These are phyloP conservation scores for Falco naumanni DNA, from an alignment of 2,797 vertebrate species.

Conservation along the genomic window DNA sequence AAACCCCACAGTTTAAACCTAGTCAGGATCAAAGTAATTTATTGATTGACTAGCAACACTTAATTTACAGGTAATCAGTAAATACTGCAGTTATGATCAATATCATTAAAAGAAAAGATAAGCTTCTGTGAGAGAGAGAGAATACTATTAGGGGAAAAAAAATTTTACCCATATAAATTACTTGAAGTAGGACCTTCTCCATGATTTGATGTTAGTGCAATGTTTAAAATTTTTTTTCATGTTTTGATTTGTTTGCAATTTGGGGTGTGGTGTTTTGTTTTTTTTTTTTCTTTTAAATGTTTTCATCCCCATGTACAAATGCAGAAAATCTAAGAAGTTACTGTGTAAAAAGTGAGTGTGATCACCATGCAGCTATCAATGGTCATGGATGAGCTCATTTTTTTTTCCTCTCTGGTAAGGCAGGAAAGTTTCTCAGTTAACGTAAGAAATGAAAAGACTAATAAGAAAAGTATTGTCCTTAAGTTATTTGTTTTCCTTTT, in stretches of 20 bases:
- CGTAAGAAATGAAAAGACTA: background rate
- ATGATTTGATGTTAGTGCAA: background rate
- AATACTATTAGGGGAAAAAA: background rate
- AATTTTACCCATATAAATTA: background rate
- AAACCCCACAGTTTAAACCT: background rate
- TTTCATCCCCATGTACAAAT: background rate
- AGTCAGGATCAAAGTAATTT: background rate
- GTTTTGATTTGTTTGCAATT: background rate
- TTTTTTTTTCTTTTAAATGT: background rate
- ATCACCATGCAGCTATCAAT: background rate
- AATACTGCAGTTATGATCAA: background rate
- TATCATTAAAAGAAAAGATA: background rate
- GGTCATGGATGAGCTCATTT: accelerated
- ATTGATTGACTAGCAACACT: background rate
- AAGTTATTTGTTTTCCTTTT: background rate
- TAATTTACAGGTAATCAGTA: background rate
- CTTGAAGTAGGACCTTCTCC: background rate
- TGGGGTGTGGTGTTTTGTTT: background rate
- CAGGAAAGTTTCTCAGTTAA: background rate
- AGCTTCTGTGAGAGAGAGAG: accelerated
- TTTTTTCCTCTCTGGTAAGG: background rate
- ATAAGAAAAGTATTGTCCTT: background rate
- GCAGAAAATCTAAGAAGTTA: background rate
- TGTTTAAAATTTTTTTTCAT: background rate
- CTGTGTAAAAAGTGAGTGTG: background rate